These are phyloP conservation scores for Rhogogaster chlorosoma DNA, from an alignment of 2,888 invertebrate genomes.

Conservation along the genomic window DNA sequence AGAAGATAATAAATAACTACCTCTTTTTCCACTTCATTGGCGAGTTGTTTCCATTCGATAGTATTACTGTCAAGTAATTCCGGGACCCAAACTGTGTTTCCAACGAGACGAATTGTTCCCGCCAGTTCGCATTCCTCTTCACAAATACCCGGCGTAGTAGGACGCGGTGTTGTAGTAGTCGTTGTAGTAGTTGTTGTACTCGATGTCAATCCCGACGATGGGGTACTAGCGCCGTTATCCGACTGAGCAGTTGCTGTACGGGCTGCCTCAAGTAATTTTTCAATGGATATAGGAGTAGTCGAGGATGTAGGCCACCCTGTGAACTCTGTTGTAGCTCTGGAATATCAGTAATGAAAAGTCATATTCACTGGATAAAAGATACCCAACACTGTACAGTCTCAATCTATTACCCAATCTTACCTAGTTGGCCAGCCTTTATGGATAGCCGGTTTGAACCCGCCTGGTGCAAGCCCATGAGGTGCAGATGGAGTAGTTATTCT, in stretches of 20 bases:
- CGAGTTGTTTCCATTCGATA: slow-evolving; percentile 91
- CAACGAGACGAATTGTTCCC: slow-evolving; percentile 91
- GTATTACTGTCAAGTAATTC: slow-evolving; percentile 93
- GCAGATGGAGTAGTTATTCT: slow-evolving; percentile 81
- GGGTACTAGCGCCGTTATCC: slow-evolving; percentile 74
- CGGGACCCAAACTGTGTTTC: slow-evolving; percentile 88
- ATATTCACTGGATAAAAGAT: background rate
- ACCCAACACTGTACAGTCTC: slow-evolving; percentile 32
- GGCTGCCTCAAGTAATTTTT: slow-evolving; percentile 86
- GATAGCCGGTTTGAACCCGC: slow-evolving; percentile 83
- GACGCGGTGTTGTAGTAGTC: slow-evolving; percentile 84
- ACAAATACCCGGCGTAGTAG: slow-evolving; percentile 90
- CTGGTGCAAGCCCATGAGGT: slow-evolving; percentile 77
- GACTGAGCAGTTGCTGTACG: slow-evolving; percentile 83
- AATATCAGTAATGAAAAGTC: slow-evolving; percentile 42
- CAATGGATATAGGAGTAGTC: slow-evolving; percentile 92
- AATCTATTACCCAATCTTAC: slow-evolving; percentile 74
- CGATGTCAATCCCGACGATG: slow-evolving; percentile 81
- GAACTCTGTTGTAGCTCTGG: slow-evolving; percentile 91
- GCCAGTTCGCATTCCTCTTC: slow-evolving; percentile 90
- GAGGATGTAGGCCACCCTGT: slow-evolving; percentile 95
- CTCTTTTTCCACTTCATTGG: slow-evolving; percentile 89
- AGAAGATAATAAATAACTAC: slow-evolving; percentile 76
- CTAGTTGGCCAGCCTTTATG: slow-evolving; percentile 92
- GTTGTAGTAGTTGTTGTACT: slow-evolving; percentile 86